These are phyloP conservation scores for Phoxinus dragarum DNA, from an alignment of 2,797 vertebrate genomes.

Conservation along the genomic window DNA sequence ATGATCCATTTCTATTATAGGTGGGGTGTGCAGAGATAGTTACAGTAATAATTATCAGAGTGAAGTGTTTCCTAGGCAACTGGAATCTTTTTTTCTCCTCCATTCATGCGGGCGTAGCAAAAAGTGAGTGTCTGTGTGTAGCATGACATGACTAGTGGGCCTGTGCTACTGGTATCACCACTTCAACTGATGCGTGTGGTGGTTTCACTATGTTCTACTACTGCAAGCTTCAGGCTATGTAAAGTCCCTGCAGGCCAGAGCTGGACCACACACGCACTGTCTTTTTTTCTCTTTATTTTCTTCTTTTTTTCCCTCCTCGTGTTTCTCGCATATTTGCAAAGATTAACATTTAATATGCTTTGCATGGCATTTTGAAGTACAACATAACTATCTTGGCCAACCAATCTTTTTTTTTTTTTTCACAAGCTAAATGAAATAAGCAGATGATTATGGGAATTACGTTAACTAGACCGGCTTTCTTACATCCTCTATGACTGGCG, in stretches of 20 bases:
- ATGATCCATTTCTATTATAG: slow-evolving; percentile 99
- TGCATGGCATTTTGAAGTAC: background rate
- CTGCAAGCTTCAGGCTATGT: background rate
- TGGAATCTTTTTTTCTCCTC: slow-evolving; percentile 63
- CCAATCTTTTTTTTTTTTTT: background rate
- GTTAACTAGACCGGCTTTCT: background rate
- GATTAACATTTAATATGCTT: slow-evolving; percentile 24
- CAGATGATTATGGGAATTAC: slow-evolving; percentile 6
- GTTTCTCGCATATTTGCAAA: slow-evolving; percentile 18
- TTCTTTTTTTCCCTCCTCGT: background rate
- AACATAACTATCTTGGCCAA: slow-evolving; percentile 10
- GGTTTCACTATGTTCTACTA: background rate
- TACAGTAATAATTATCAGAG: slow-evolving; percentile 99
- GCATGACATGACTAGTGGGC: slow-evolving; percentile 88
- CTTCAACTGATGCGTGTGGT: background rate
- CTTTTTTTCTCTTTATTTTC: background rate
- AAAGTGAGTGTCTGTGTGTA: slow-evolving; percentile 79
- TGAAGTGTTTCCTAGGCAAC: slow-evolving; percentile 98
- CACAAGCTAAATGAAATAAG: background rate
- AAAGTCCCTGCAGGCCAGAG: background rate
- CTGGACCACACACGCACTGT: slow-evolving; percentile 25
- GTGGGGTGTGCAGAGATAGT: slow-evolving; percentile 97
- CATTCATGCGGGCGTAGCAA: slow-evolving; percentile 63
- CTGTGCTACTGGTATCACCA: slow-evolving; percentile 71
- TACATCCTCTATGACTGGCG: slow-evolving; percentile 30